A percentile compares a stretch with the other conserved stretches of the same genome.
Conservation (phyloP, 2,113 vertebrate species). For the Pangasianodon hypophthalmus region DNA sequence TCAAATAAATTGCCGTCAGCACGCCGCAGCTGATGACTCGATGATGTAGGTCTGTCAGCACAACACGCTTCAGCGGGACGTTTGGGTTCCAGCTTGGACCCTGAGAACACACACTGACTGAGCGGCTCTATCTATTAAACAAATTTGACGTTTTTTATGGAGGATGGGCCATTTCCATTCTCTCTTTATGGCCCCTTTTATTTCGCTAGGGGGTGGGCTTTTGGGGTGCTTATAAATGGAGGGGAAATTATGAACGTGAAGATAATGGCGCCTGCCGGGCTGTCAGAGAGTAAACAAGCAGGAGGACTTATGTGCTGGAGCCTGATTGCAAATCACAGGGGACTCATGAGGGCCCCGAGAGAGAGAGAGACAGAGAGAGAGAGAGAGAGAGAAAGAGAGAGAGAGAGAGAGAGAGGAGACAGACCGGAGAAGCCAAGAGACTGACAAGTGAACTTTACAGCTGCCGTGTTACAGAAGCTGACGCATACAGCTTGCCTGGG, state of each 20-base stretch:
- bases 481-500: background rate
- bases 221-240: constrained; percentile 48
- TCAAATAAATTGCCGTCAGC: constrained; percentile 50
- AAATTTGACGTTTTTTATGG: constrained; percentile 49
- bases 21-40: constrained; percentile 44
- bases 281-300: constrained; percentile 53
- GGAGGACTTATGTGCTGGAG: constrained; percentile 36
- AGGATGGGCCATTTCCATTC: constrained; percentile 35
- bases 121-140: constrained; percentile 35
- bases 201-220: constrained; percentile 34
- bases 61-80: constrained; percentile 19
- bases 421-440: background rate
- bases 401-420: background rate
- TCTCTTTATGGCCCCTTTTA: constrained; percentile 48
- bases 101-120: background rate
- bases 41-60: constrained; percentile 46
- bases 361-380: background rate
- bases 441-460: constrained; percentile 36
- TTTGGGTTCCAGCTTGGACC: constrained; percentile 28
- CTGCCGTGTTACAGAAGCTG: background rate
- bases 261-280: constrained; percentile 39
- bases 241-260: constrained; percentile 42
- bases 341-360: constrained; percentile 6
- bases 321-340: constrained; percentile 44
- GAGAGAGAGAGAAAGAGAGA: background rate